Base-by-base conservation (phyloP, 1,140 invertebrate genomes). In the Eufriesea mexicana region DNA sequence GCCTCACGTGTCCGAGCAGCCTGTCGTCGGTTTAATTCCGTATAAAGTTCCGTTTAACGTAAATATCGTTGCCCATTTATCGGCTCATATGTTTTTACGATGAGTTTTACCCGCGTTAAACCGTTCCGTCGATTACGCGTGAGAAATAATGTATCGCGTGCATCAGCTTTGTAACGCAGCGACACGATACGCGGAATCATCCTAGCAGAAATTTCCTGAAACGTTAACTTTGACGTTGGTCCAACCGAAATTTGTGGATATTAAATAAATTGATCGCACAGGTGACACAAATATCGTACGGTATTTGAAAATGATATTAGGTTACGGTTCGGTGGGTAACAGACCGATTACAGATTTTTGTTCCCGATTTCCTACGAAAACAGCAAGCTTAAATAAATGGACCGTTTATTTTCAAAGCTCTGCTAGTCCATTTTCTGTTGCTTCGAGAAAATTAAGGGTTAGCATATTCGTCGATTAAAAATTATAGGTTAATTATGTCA, bases 31-130 rank as follows among this genome's bases (percentile, higher is more conserved):
- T 83, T 61, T 70, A 51, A 45, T 70, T 61, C 18, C 42, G 5
- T 20, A 42, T 28, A 81, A 81, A 74, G 18, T 62, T 59, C 16
- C 55, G 35, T 28, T 70, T 35, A 66, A 59, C 47, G 45, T n/a
- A 67, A 76, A 67, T n/a, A 55, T 18, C n/a, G 28, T 23, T 5
- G 28, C 59, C 6, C 57, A 57, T 80, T 80, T 75, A 74, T 74
- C 71, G 79, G 51, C 4, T 35, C 71, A 20, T 75, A 42, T 66
- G 66, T 64, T 67, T 81, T 81, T 75, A 81, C 61, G 71, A 66
- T 35, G 20, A 42, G 51, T 28, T 75, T 49, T 42, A 49, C n/a
- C 49, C 4, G 72, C 49, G 61, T 67, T 67, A n/a, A 75, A 81
- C 18, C 62, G 54, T 5, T 51, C 25, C 73, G 10, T 45, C 64